Evolutionary conservation across 2,797 vertebrate genomes (phyloP).

Genomic region (Pseudopleuronectes americanus): DNA sequence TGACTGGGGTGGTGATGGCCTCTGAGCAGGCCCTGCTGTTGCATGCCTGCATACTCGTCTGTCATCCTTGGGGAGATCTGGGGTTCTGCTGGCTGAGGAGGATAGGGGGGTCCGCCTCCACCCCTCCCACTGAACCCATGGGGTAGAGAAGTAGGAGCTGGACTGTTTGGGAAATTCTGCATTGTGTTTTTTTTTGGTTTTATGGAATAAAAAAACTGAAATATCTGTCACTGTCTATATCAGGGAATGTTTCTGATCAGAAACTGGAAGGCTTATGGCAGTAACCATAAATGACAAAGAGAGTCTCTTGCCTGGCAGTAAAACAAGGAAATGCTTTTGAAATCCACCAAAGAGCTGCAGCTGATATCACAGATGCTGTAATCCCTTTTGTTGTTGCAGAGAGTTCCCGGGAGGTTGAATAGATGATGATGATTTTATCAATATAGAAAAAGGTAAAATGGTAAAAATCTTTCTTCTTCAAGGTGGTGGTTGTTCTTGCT

Average conservation of each 20-base stretch:
- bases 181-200: slow-evolving; percentile 52
- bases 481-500: slow-evolving; percentile 34
- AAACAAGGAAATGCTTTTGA: slow-evolving; percentile 66
- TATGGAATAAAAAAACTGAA: slow-evolving; percentile 13
- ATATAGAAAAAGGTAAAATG: slow-evolving; percentile 58
- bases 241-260: slow-evolving; percentile 70
- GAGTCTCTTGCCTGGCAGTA: slow-evolving; percentile 60
- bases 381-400: slow-evolving; percentile 54
- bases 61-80: slow-evolving; percentile 86
- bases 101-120: slow-evolving; percentile 79
- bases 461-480: slow-evolving; percentile 55
- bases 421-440: slow-evolving; percentile 33
- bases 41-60: slow-evolving; percentile 82
- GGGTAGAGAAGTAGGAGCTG: slow-evolving; percentile 78
- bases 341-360: slow-evolving; percentile 64
- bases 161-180: slow-evolving; percentile 87
- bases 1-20: slow-evolving; percentile 85
- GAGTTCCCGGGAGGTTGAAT: slow-evolving; percentile 28
- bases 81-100: slow-evolving; percentile 81
- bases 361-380: slow-evolving; percentile 55
- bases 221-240: slow-evolving; percentile 60
- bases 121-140: slow-evolving; percentile 81
- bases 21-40: slow-evolving; percentile 82
- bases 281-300: slow-evolving; percentile 68
- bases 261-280: slow-evolving; percentile 66